phyloP scores from a whole-genome alignment of 1,140 invertebrate species.

The Daktulosphaira vitifoliae region DNA sequence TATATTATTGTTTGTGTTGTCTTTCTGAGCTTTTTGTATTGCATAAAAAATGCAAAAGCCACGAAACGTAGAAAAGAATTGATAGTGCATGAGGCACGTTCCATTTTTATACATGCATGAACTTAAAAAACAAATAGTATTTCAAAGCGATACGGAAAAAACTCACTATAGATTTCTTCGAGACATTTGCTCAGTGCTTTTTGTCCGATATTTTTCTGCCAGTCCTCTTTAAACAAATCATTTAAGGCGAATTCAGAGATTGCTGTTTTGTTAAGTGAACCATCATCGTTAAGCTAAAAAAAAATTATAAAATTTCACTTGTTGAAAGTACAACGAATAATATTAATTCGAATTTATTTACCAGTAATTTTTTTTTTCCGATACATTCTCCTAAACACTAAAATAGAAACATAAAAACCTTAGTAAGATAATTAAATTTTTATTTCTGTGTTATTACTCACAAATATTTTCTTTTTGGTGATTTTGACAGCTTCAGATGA shows the following conservation, averaged over 20 bases:
- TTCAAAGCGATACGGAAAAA: no score
- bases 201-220: constrained; percentile 35
- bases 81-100: no score
- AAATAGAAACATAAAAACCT: neutral
- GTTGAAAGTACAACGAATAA: neutral
- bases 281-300: constrained; percentile 28
- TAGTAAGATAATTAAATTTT: neutral
- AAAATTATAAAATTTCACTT: neutral
- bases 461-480: constrained; percentile 27
- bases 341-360: neutral
- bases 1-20: no score
- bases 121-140: no score
- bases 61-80: no score
- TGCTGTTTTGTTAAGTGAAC: constrained; percentile 28
- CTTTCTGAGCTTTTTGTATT: no score
- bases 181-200: constrained; percentile 30
- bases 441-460: neutral
- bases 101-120: no score
- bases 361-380: constrained; percentile 11
- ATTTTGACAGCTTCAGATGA: constrained; percentile 8
- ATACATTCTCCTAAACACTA: constrained; percentile 26
- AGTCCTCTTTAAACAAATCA: constrained; percentile 34
- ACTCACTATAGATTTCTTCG: constrained; percentile 34
- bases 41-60: no score
- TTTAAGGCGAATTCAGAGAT: constrained; percentile 14